Conservation (phyloP, 2,888 invertebrate genomes). For the Hedychridium roseum region DNA sequence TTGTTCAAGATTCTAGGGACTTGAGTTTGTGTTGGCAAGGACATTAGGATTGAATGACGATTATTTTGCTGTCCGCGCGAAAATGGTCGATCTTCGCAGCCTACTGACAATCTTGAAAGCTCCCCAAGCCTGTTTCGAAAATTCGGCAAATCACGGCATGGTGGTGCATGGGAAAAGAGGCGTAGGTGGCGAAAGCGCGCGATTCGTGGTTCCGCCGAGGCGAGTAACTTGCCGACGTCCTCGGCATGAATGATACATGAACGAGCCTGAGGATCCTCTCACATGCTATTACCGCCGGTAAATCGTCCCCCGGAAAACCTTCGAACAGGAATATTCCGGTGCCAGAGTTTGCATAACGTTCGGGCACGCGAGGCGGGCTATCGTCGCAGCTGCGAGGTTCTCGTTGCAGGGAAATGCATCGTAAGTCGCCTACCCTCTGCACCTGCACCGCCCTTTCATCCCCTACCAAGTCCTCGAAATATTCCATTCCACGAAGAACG, state of each 20-base stretch:
- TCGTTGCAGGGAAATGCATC: no score
- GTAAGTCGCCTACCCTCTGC: no score
- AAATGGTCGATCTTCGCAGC: neutral
- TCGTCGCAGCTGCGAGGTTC: no score
- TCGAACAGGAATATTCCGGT: slow-evolving; percentile 28
- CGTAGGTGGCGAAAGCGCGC: slow-evolving; percentile 20
- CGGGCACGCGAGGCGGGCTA: slow-evolving; percentile 7
- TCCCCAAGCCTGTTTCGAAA: no score
- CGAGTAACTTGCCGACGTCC: slow-evolving; percentile 31
- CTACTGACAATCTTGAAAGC: no score
- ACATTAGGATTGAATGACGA: no score
- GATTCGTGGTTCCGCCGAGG: slow-evolving; percentile 17
- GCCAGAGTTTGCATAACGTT: slow-evolving; percentile 30
- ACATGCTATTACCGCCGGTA: slow-evolving; percentile 33
- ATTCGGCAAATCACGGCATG: no score
- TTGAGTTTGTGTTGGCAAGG: no score
- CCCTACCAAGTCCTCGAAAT: no score
- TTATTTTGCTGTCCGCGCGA: neutral
- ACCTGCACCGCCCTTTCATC: no score
- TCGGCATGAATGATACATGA: slow-evolving; percentile 50
- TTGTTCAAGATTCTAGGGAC: no score
- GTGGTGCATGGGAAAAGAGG: slow-evolving; percentile 1
- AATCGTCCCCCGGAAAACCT: slow-evolving; percentile 35
- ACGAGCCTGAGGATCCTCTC: slow-evolving; percentile 34
- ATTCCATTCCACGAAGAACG: no score